These are phyloP conservation scores for Anthopleura xanthogrammica DNA, from an alignment of 92 coral and sea anemone species.

Conservation along the genomic window DNA sequence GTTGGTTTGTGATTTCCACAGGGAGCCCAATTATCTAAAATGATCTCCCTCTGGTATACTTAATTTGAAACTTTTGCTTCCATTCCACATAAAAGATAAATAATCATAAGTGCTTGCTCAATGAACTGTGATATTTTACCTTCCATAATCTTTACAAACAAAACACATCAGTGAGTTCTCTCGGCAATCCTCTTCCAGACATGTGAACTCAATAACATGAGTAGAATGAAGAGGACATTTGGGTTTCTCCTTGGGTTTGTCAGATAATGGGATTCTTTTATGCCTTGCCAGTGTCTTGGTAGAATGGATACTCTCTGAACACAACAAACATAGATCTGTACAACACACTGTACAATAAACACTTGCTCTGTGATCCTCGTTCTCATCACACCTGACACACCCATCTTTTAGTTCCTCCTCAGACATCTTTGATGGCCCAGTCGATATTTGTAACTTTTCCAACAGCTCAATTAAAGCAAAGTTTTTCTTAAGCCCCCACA, in stretches of 20 bases:
- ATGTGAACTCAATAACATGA: slow-evolving; percentile 93
- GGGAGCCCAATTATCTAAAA: no score
- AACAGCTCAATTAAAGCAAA: slow-evolving; percentile 92
- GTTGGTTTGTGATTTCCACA: no score
- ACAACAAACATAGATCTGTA: slow-evolving; percentile 75
- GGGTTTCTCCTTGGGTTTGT: slow-evolving; percentile 88
- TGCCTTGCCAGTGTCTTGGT: slow-evolving; percentile 92
- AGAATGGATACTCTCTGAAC: slow-evolving; percentile 89
- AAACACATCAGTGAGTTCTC: slow-evolving; percentile 94
- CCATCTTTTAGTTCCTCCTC: slow-evolving; percentile 67
- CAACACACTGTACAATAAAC: slow-evolving; percentile 90
- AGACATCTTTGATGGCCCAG: slow-evolving; percentile 62
- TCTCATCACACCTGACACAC: slow-evolving; percentile 88
- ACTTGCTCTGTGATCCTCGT: slow-evolving; percentile 89
- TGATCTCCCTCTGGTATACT: no score
- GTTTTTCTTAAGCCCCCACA: slow-evolving; percentile 98
- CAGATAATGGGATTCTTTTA: slow-evolving; percentile 88
- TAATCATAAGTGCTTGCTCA: background rate
- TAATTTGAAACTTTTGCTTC: no score
- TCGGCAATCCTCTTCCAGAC: slow-evolving; percentile 86
- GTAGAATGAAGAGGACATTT: slow-evolving; percentile 86
- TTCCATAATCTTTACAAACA: slow-evolving; percentile 95
- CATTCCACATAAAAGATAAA: no score
- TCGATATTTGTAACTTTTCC: slow-evolving; percentile 76
- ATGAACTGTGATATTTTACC: slow-evolving; percentile 22